Base-by-base conservation (phyloP, 2,113 vertebrate species). In the Hystrix cristata region DNA sequence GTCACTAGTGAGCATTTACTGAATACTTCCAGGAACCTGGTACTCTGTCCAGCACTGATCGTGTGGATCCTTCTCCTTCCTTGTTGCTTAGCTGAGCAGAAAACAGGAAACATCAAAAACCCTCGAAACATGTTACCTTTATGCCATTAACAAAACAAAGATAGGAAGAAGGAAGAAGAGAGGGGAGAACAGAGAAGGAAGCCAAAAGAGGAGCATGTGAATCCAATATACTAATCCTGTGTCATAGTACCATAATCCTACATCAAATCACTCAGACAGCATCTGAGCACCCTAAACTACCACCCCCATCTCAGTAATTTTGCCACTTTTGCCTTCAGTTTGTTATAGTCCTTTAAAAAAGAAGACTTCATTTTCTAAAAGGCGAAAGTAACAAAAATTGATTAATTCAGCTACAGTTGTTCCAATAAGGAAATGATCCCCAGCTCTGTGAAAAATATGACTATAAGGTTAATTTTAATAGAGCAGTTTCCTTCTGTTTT, bases 401-500 rank as follows among this genome's bases (percentile, higher is more conserved):
- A 87, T 84, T 81, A 94, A 78, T 65, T 53, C 59, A 14, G n/a
- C 14, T 92, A 11, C 4, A 89, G 38, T 48, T 88, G 79, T n/a
- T 83, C 60, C n/a, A 34, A 76, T 6, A 81, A 60, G 25, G 94
- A 79, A 89, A 86, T 11, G 46, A 84, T 59, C 31, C 43, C 53
- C 25, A 46, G 57, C 51, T 88, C 92, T 69, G 48, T n/a, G 55
- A 55, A 95, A 69, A n/a, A 80, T 90, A 43, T 91, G 62, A 92
- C 82, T 59, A 27, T 19, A 10, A 31, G 53, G 81, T 88, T 87
- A 55, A 90, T 95, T 87, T 69, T 82, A 94, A 87, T 27, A 59
- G 64, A 97, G 57, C 51, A 76, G 93, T 93, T 95, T 92, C 83
- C 57, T 87, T 94, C 88, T 84, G 27, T 81, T 95, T 96, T 87